Evolutionary conservation across 2,113 vertebrate species (phyloP).

Genomic region (Dipodomys merriami): DNA sequence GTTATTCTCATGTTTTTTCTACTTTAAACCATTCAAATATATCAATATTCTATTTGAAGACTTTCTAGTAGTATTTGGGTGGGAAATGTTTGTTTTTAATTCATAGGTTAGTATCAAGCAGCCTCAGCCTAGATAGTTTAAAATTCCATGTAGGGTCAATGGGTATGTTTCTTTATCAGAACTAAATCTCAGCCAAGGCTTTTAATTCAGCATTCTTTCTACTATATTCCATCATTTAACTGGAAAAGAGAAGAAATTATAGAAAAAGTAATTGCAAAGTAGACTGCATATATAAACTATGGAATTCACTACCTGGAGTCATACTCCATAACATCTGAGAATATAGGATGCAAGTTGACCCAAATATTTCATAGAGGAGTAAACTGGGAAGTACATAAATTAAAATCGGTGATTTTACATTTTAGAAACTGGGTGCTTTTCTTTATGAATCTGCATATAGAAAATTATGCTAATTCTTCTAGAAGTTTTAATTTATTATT

Average conservation of each 20-base stretch:
- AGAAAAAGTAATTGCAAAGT: neutral
- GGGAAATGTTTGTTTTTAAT: neutral
- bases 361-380: conserved; percentile 34
- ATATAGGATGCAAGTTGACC: neutral
- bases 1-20: neutral
- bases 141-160: neutral
- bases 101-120: neutral
- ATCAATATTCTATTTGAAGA: neutral
- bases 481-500: conserved; percentile 8
- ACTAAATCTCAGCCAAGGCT: neutral
- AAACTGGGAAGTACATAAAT: neutral
- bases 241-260: conserved; percentile 9
- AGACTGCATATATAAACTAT: neutral
- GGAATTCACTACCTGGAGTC: neutral
- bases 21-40: conserved; percentile 2
- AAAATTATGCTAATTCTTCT: neutral
- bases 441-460: neutral
- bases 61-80: neutral
- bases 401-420: conserved; percentile 1
- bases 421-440: neutral
- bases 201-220: neutral
- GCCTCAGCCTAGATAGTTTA: neutral
- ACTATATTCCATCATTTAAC: neutral
- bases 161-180: neutral
- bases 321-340: neutral